Evolutionary conservation across 2,888 invertebrate species (phyloP), one percentile per base, ranked within the genome.

Genomic region (Hecatera dysodea): DNA sequence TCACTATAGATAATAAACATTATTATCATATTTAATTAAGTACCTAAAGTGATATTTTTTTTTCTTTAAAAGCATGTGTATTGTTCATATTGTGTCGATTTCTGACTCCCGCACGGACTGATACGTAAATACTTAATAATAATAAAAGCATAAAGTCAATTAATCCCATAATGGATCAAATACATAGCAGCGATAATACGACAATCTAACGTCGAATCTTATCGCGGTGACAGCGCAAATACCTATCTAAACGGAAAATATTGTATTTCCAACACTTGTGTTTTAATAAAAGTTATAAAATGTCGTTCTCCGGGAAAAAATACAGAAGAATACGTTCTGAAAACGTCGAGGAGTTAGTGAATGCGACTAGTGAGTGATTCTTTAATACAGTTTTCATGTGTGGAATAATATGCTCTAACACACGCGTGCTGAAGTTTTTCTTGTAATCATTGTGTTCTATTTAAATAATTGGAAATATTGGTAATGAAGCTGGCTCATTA

Each of bases 261-360:
- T n/a, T 12, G 39, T 46, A 78, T 55, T 68, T 22, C 46, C 22
- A 27, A 46, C 80, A 79, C 24, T 79, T 42, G 50, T 55, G 29
- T 62, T 56, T 46, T 11, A 57, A 48, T 42, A 53, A 39, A 71
- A 68, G 17, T 27, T 24, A 29, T 42, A 81, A 73, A 70, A 94
- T 94, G 94, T 91, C 92, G 74, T 94, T 93, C 81, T 93, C 89
- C 0, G 95, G 95, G 0, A 94, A 92, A 77, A 90, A 87, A 52
- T 95, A 82, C 62, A 87, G 88, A 63, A 86, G 94, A 66, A 83
- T 89, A 0, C 83, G 88, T 0, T 90, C 89, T 82, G 93, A 93
- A 70, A 94, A 94, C 79, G 81, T 94, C 7, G 90, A 93, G 3
- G 88, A 91, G 46, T 75, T 94, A 52, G 67, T 93, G 24, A 88